phyloP scores from a whole-genome alignment of 2,888 invertebrate species.

The Calameuta filiformis region DNA sequence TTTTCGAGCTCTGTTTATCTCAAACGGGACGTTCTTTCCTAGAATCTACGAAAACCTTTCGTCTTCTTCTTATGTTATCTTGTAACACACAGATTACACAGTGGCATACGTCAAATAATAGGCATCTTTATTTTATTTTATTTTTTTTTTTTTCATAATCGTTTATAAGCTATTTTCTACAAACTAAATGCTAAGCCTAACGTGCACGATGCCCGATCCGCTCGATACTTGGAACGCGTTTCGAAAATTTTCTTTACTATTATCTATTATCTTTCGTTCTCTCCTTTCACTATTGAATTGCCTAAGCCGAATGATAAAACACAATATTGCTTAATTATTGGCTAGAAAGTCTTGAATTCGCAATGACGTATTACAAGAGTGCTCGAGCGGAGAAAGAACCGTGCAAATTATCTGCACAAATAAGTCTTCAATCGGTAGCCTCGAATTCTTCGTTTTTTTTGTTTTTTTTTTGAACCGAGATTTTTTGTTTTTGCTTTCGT shows the following conservation, averaged over 20 bases:
- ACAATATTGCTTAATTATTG: neutral
- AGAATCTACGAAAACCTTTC: slow-evolving; percentile 20
- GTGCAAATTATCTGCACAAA: slow-evolving; percentile 20
- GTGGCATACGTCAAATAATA: slow-evolving; percentile 54
- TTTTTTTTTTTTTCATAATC: slow-evolving; percentile 21
- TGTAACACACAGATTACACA: slow-evolving; percentile 55
- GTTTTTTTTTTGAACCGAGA: slow-evolving; percentile 6
- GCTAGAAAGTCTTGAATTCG: neutral
- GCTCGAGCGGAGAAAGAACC: slow-evolving; percentile 28
- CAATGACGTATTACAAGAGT: neutral
- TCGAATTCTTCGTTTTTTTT: slow-evolving; percentile 27
- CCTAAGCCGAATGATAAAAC: slow-evolving; percentile 12
- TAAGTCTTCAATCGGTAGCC: slow-evolving; percentile 29
- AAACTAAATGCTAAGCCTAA: slow-evolving; percentile 50
- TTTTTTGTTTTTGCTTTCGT: neutral
- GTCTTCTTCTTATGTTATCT: slow-evolving; percentile 34
- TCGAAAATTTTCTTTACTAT: neutral
- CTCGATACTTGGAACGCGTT: slow-evolving; percentile 19
- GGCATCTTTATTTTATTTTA: slow-evolving; percentile 43
- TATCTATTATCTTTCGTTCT: slow-evolving; percentile 5
- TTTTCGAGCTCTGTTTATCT: slow-evolving; percentile 12
- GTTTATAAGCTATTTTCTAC: slow-evolving; percentile 46
- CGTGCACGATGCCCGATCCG: slow-evolving; percentile 38
- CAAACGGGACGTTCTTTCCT: slow-evolving; percentile 21
- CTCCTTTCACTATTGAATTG: slow-evolving; percentile 5